Base-by-base conservation (phyloP, 1,140 invertebrate genomes). In the Dysdera silvatica region DNA sequence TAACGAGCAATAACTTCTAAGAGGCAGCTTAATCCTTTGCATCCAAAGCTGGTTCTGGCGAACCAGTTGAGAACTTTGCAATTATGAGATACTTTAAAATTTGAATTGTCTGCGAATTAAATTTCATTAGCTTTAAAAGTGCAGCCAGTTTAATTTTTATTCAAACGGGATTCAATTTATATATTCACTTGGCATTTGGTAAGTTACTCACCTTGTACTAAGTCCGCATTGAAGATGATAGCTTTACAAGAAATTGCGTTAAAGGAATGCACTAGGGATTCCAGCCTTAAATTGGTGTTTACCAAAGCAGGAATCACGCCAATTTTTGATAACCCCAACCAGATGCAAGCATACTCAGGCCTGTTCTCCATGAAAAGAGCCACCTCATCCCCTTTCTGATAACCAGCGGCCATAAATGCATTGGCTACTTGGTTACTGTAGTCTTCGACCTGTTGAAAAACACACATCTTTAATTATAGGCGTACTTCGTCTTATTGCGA, bases 311-410 rank as follows among this genome's bases (percentile, higher is more conserved):
- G 65, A 12, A 74, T 55, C 2, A 71, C 41, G 23, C 73, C 73
- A 14, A 71, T 68, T 62, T 71, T 71, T 2, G 69, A 59, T 5
- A 95, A 73, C 0, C 91, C 92, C 1, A 97, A 75, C 91, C 92
- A 96, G 18, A 88, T 79, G 65, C 84, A 85, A 1, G 89, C 80
- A 72, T 87, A 94, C 73, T 94, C 88, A 0, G 85, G 84, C 35
- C 85, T 78, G 74, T 81, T 87, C 68, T 92, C 89, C 84, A 96
- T 85, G 29, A 91, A 81, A 3, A 98, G 70, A 0, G 89, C 88
- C 14, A 97, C 82, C 6, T 85, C 84, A 70, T 95, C 88, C 4
- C 86, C 89, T 24, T 80, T 80, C 29, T 81, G 77, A 59, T 84
- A 81, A 0, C 85, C 84, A 55, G 85, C 71, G 3, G 76, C 73